Evolutionary conservation across 1,140 invertebrate species (phyloP), one percentile per base, ranked within the genome.

Genomic region (Homalodisca vitripennis): DNA sequence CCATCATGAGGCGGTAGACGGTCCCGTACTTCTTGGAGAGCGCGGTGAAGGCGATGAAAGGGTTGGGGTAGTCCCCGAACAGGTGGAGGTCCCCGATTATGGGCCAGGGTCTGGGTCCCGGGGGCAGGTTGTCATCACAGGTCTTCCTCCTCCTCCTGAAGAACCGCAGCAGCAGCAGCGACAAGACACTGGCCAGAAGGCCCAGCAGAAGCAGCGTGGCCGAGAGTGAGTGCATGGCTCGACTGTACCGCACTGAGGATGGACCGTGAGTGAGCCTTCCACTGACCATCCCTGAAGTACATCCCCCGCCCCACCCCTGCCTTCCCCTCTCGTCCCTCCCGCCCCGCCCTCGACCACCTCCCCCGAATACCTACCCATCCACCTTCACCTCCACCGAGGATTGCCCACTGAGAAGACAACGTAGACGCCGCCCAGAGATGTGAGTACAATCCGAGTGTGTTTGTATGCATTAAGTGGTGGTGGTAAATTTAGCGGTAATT

Each of bases 1-100:
- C 93, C 60, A 95, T 79, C 46, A 83, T 85, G 47, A 95, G 81
- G 47, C 85, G 84, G 77, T 88, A 93, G 46, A 94, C 86, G 65
- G 91, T 86, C 1, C 93, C 93, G 75, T 92, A 93, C 29, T 84
- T 75, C 73, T 87, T 85, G 2, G 87, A 81, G 27, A 94, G 76
- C 2, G 82, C 84, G 0, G 87, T 88, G 74, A 94, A 92, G 1
- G 86, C 87, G 67, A 88, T 31, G 41, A 92, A 92, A 0, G 91
- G 89, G 2, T 87, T 88, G 17, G 84, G 83, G 70, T 85, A 81
- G 51, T 83, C 82, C 1, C 84, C 85, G 27, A 94, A 78, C 29
- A 87, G 81, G 77, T 90, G 86, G 57, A 93, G 79, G 75, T 86
- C 88, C 2, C 92, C 92, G 48, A 92, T 80, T 12, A 93, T 68